Evolutionary conservation across 2,113 vertebrate species (phyloP).

Genomic region (Pagrus major): DNA sequence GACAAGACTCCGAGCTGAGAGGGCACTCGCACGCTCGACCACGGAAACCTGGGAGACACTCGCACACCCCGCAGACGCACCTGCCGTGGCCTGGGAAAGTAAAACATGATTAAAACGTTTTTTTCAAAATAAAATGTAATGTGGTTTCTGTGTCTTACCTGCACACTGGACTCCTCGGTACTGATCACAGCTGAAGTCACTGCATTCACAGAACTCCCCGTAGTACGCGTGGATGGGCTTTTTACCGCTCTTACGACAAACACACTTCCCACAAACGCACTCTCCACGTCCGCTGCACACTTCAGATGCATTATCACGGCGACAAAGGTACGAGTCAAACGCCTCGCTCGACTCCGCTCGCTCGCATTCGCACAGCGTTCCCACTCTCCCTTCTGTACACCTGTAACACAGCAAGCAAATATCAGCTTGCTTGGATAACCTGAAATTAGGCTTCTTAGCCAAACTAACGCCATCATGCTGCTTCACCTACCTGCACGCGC

Average conservation of each 20-base stretch:
- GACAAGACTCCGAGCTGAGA: constrained; percentile 37
- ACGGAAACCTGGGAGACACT: constrained; percentile 24
- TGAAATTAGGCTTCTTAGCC: constrained; percentile 41
- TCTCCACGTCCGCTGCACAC: constrained; percentile 21
- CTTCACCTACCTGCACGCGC: constrained; percentile 39
- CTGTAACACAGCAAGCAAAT: constrained; percentile 13
- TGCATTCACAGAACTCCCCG: constrained; percentile 17
- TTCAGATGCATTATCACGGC: constrained; percentile 12
- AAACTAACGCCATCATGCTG: constrained; percentile 26
- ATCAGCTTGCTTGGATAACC: neutral
- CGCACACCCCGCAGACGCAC: constrained; percentile 28
- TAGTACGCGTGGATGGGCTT: neutral
- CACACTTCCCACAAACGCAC: constrained; percentile 34
- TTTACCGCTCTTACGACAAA: constrained; percentile 30
- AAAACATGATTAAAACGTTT: neutral
- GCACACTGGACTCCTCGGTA: constrained; percentile 17
- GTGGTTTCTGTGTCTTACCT: neutral
- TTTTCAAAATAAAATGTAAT: neutral
- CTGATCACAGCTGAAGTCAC: constrained; percentile 25
- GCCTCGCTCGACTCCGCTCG: neutral
- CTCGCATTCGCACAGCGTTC: constrained; percentile 24
- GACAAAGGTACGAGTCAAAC: constrained; percentile 17
- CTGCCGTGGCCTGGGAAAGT: constrained; percentile 18
- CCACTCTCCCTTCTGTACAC: neutral
- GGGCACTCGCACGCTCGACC: constrained; percentile 57